Base-by-base conservation (phyloP, 2,113 vertebrate species). In the Tylochromis polylepis region DNA sequence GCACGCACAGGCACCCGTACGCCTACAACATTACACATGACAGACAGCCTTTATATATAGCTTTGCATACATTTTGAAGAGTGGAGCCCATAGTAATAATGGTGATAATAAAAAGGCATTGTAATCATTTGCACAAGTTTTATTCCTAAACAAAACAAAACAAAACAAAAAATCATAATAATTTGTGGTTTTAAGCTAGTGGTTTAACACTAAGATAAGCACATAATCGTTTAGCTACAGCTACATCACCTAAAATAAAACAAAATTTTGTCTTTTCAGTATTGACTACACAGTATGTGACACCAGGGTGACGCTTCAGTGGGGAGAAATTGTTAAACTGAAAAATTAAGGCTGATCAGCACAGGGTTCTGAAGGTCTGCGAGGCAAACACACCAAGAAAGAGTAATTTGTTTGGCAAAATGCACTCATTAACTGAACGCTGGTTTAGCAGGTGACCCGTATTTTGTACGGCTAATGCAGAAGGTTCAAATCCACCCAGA, bases 401-500 rank as follows among this genome's bases (percentile, higher is more conserved):
- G 15, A 29, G 9, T 75, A 0, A 11, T 49, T 46, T 75, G 0
- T 29, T 75, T 75, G 6, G 15, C 67, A 49, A 49, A 75, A 29
- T 5, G 22, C 15, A 75, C 15, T 16, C 41, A 18, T 6, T 0
- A 18, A 1, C 34, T 22, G 62, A 38, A 15, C 2, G 0, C 20
- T 41, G 62, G 36, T 67, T 67, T 9, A 67, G 20, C 36, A 67
- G 20, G 62, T 0, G 20, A 41, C 16, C 58, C 20, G 20, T 41
- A 3, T 15, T 38, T 41, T 67, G 36, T 22, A 22, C 22, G 62
- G 62, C 20, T 67, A 41, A 22, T 38, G 34, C 4, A 67, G 22
- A 67, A n/a, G 22, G 34, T 67, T 67, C 6, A 9, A n/a, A 41
- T 67, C 11, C 0, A 0, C 34, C 20, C 34, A 38, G 60, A 65